Evolutionary conservation across 2,888 invertebrate species (phyloP), one percentile per base, ranked within the genome.

Genomic region (Phoronis australis): DNA sequence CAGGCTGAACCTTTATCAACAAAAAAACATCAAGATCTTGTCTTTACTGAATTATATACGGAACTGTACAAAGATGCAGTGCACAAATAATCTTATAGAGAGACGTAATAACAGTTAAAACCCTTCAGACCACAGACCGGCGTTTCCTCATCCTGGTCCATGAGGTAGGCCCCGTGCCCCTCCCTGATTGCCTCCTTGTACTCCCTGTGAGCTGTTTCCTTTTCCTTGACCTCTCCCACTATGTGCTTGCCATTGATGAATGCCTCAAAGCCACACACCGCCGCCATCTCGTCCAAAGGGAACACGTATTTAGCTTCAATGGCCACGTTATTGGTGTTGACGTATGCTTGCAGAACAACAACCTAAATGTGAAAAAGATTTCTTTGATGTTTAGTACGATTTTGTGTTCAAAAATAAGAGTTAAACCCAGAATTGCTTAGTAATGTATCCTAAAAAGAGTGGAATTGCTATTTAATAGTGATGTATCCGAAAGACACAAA

Each of bases 261-360:
- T 1, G 78, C 78, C 52, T 78, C 78, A 60, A 78, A 78, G 1
- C 75, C 77, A 60, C 76, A 77, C 25, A 78, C 76, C 9, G 73
- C 75, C 15, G 76, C 76, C 56, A 68, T 65, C 22, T 76, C 77
- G 38, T 70, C 71, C 43, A 78, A 64, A 0, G 78, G 78, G 51
- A 78, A 78, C 24, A 78, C 73, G 59, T 76, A 78, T 60, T 77
- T 76, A 6, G 75, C 77, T 54, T 78, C 77, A 3, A 76, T 67
- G 12, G 71, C 49, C 1, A 37, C 18, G 25, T 57, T 49, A 48
- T 57, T 61, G 23, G 54, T 59, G 52, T 75, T 76, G 45, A 60
- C 56, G 57, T 72, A 74, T 31, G 61, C 62, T 55, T 76, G 77
- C 26, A 75, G 54, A 1, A 77, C 69, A 9, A 70, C 63, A 22